Evolutionary conservation across 2,888 invertebrate species (phyloP).

Genomic region (Syrista parreyssii): DNA sequence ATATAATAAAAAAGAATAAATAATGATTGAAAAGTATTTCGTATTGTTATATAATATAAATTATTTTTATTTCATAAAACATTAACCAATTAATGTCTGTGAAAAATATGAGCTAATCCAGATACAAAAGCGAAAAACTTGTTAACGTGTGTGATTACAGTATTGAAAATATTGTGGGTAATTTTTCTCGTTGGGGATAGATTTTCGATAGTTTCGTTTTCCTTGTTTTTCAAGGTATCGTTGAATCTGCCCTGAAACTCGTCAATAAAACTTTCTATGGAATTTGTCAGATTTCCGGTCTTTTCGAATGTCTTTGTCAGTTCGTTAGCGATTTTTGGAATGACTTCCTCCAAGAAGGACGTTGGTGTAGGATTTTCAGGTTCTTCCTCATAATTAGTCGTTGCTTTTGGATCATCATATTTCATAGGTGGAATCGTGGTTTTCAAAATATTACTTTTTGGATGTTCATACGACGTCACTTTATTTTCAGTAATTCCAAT

Average conservation of each 20-base stretch:
- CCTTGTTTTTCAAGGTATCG: conserved; percentile 16
- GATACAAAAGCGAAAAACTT: conserved; percentile 47
- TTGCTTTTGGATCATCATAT: background rate
- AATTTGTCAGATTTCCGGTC: conserved; percentile 42
- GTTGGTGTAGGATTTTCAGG: background rate
- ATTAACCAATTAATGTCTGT: conserved; percentile 19
- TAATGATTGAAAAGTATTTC: background rate
- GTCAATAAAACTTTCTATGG: conserved; percentile 44
- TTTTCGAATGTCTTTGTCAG: conserved; percentile 41
- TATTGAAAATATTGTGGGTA: conserved; percentile 31
- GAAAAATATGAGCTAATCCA: conserved; percentile 34
- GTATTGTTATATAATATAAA: background rate
- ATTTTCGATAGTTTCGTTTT: background rate
- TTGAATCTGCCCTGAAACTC: conserved; percentile 40
- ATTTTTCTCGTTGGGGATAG: background rate
- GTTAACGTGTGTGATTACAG: conserved; percentile 37
- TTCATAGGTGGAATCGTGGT: background rate
- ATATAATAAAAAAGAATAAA: conserved; percentile 2
- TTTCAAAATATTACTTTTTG: background rate
- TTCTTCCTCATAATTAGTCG: background rate
- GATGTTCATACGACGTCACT: background rate
- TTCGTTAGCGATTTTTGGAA: conserved; percentile 42
- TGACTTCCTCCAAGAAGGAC: conserved; percentile 37
- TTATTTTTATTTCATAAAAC: too few species aligned
- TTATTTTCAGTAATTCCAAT: background rate